phyloP scores from a whole-genome alignment of 2,797 vertebrate species.

The Sebastes dallii region DNA sequence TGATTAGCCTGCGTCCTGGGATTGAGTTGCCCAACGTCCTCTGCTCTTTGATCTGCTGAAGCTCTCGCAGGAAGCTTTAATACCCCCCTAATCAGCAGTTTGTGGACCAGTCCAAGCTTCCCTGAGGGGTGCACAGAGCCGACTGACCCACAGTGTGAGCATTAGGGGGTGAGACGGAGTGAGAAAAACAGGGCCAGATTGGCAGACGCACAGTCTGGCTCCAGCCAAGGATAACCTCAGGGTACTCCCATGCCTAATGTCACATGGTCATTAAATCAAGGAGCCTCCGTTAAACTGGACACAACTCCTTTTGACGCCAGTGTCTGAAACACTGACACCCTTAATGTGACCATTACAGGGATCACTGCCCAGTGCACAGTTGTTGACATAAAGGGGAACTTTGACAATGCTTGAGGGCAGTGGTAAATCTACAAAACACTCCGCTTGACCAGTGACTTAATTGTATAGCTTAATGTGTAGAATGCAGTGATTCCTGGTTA shows the following conservation, averaged over 20 bases:
- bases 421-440: constrained; percentile 43
- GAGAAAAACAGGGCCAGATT: constrained; percentile 31
- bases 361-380: constrained; percentile 45
- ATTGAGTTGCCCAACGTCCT: constrained; percentile 40
- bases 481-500: neutral
- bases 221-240: constrained; percentile 74
- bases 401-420: constrained; percentile 54
- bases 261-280: constrained; percentile 69
- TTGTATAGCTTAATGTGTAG: neutral
- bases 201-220: constrained; percentile 74
- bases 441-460: constrained; percentile 4
- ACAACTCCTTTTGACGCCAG: constrained; percentile 63
- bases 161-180: constrained; percentile 39
- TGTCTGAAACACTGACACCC: constrained; percentile 56
- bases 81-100: constrained; percentile 62
- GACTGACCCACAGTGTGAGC: constrained; percentile 52
- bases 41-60: constrained; percentile 67
- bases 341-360: constrained; percentile 63
- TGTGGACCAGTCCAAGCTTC: constrained; percentile 56
- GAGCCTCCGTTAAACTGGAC: constrained; percentile 57
- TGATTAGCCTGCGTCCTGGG: constrained; percentile 48
- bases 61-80: constrained; percentile 56
- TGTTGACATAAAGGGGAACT: constrained; percentile 57
- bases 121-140: constrained; percentile 50
- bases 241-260: constrained; percentile 62